Base-by-base conservation (phyloP, 1,140 invertebrate genomes). In the Trichonephila clavata region DNA sequence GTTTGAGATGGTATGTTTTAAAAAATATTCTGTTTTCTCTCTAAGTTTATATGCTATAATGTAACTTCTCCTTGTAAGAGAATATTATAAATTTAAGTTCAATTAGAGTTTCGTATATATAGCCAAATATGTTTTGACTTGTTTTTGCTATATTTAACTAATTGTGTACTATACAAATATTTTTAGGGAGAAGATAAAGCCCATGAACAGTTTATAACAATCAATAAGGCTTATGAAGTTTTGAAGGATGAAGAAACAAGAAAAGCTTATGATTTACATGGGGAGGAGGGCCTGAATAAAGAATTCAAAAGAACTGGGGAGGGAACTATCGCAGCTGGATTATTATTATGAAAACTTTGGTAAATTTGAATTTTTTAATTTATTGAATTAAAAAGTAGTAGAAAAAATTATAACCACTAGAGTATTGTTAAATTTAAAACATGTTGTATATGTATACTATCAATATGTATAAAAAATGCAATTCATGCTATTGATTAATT, bases 321-420 rank as follows among this genome's bases (percentile, higher is more conserved):
- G 95, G 71, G 96, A 95, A 96, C 65, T 98, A 98, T 95, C 97
- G 98, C 94, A 97, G 97, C 59, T 98, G 98, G 96, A 97, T 94
- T 98, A 98, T 95, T 98, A 98, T 95, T 96, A 97, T 90, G 97
- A 98, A 95, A 97, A 98, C 95, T 98, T 98, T 97, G 98, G 98
- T 96, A 87, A 20, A 43, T 65, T 63, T 65, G 13, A 24, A 68
- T 68, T 8, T 68, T 24, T 10, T 6, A 24, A 27, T 24, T 68
- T 68, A 10, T 50, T 50, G 50, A 50, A 13, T 10, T 50, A 50
- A 13, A 50, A 50, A 50, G 50, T 50, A 13, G 5, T 50, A 13
- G 50, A 50, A 50, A 50, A 50, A 50, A 50, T 10, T 10, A 13
- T 10, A 50, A 50, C 50, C 50, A 50, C 50, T 50, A 13, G 7